These are phyloP conservation scores for Stratiomys singularior DNA, from an alignment of 2,888 invertebrate genomes.

Conservation along the genomic window DNA sequence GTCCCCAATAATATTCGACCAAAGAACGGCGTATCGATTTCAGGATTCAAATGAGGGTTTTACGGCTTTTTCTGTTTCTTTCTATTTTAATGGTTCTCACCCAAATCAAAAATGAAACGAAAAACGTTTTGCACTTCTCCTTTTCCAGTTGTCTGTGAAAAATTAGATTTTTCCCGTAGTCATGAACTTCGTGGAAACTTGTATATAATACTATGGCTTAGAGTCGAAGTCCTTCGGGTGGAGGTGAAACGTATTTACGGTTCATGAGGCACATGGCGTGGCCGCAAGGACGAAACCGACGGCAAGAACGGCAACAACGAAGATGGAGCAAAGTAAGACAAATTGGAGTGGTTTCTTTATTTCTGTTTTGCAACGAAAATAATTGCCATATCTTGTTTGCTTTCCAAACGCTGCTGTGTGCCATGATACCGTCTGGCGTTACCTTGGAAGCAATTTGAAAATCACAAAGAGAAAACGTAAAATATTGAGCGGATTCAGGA, in stretches of 20 bases:
- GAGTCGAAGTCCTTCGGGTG: background rate
- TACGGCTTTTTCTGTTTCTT: background rate
- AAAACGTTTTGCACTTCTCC: background rate
- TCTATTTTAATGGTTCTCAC: background rate
- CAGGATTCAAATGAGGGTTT: slow-evolving; percentile 12
- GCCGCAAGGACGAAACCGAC: no score
- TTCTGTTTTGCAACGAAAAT: background rate
- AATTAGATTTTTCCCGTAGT: slow-evolving; percentile 1
- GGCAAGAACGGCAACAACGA: no score
- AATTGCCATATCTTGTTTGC: slow-evolving; percentile 16
- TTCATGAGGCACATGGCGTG: background rate
- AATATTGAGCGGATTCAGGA: slow-evolving; percentile 3
- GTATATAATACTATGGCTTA: no score
- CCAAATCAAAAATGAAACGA: background rate
- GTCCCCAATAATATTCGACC: background rate
- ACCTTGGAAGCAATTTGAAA: background rate
- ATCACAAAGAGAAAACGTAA: background rate
- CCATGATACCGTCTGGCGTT: background rate
- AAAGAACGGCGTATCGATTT: background rate
- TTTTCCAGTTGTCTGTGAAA: background rate
- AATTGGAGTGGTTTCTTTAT: background rate
- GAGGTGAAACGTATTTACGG: background rate
- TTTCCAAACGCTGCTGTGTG: no score
- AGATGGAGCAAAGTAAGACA: background rate
- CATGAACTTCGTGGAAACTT: no score